Conservation (phyloP, 2,888 invertebrate genomes). For the Acanthacorydalis orientalis region DNA sequence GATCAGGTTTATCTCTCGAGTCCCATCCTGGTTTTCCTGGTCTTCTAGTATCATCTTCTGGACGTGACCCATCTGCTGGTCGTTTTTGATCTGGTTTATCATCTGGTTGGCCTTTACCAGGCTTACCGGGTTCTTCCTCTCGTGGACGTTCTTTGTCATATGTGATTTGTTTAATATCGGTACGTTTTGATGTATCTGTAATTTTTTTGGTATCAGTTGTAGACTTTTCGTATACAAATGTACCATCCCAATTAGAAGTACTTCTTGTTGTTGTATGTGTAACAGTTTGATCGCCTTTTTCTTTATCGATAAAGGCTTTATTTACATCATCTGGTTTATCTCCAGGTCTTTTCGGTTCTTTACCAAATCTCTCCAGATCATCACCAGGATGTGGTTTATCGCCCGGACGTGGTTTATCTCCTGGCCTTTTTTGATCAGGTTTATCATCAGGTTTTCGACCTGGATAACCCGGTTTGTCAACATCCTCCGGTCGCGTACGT, state of each 20-base stretch:
- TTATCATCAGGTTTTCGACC: conserved; percentile 18
- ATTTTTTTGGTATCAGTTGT: conserved; percentile 16
- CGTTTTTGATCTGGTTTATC: conserved; percentile 23
- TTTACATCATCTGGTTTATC: conserved; percentile 22
- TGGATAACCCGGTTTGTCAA: too few species aligned
- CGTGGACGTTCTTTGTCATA: conserved; percentile 22
- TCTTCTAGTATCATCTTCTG: conserved; percentile 30
- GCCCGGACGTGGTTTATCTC: conserved; percentile 20
- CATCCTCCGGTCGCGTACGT: too few species aligned
- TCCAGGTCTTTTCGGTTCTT: conserved; percentile 28
- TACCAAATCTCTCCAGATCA: conserved; percentile 22
- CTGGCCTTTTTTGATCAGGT: background rate
- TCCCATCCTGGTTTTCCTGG: conserved; percentile 21
- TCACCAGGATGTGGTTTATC: too few species aligned
- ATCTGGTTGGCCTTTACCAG: conserved; percentile 10
- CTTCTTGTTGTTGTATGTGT: background rate
- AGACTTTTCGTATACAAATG: conserved; percentile 10
- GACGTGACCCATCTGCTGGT: conserved; percentile 34
- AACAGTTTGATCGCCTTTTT: background rate
- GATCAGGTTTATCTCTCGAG: conserved; percentile 30
- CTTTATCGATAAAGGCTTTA: background rate
- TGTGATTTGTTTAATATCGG: too few species aligned
- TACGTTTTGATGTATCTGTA: conserved; percentile 6
- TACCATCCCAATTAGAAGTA: conserved; percentile 12
- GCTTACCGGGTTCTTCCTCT: conserved; percentile 23